Conservation (phyloP, 2,888 invertebrate genomes). For the Drosophila anomelani region DNA sequence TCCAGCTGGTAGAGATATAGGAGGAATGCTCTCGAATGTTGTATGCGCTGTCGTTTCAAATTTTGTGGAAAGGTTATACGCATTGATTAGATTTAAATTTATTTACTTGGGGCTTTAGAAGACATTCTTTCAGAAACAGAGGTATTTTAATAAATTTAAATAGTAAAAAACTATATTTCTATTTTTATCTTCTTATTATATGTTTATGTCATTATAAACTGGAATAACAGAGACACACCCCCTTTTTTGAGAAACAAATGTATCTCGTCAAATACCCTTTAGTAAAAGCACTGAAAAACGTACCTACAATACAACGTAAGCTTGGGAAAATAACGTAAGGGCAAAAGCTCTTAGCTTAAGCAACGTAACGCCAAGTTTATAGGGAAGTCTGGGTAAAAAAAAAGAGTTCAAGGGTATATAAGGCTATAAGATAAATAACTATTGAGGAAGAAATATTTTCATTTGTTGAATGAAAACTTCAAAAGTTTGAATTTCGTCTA, state of each 20-base stretch:
- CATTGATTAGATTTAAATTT: background rate
- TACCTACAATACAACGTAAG: conserved; percentile 1
- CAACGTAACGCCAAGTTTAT: conserved; percentile 12
- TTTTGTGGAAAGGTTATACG: background rate
- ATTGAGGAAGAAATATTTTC: no score
- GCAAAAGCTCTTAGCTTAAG: conserved; percentile 19
- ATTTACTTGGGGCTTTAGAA: background rate
- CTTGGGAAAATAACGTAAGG: conserved; percentile 14
- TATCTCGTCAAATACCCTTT: conserved; percentile 4
- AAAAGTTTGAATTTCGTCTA: no score
- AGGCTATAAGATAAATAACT: background rate
- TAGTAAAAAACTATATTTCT: no score
- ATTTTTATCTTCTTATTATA: background rate
- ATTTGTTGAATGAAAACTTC: no score
- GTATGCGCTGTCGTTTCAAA: background rate
- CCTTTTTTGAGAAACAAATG: conserved; percentile 9
- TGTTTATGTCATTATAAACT: background rate
- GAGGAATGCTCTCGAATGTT: conserved; percentile 14
- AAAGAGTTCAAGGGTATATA: conserved; percentile 12
- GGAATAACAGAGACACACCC: conserved; percentile 19
- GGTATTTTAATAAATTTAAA: background rate
- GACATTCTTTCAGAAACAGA: background rate
- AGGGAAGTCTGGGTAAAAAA: background rate
- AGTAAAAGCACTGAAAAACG: conserved; percentile 10
- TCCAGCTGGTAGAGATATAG: conserved; percentile 15